Base-by-base conservation (phyloP, 2,888 invertebrate species). In the Uloborus plumipes region DNA sequence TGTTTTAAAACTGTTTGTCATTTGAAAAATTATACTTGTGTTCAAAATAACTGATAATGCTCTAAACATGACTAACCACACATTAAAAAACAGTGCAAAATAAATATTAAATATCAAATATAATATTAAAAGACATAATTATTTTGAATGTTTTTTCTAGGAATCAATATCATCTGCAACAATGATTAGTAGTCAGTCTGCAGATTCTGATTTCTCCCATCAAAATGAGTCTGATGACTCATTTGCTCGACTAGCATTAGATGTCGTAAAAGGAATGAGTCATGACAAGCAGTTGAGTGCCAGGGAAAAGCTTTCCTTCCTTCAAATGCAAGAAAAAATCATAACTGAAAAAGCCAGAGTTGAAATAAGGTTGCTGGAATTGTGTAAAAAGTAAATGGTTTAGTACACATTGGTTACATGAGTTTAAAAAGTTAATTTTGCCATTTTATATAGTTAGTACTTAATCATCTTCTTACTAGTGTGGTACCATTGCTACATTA, bases 231-330 rank as follows among this genome's bases (percentile, higher is more conserved):
- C 84, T 1, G 88, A 88, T 66, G 88, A 89, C 76, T 88, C 88
- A 39, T 89, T 89, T 84, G 88, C 87, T 72, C 87, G 88, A 74
- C 89, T 89, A 84, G 89, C 89, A 9, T 87, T 88, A 31, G 88
- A 88, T 70, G 89, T 89, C 87, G 89, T 89, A 1, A 86, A 87
- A 64, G 88, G 89, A 86, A 89, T 93, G 86, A 92, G 93, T 85
- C 92, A 92, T 87, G 93, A 93, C 86, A 93, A 94, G 88, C 92
- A 92, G 86, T 89, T 91, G 18, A 90, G 93, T 87, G 91, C 92
- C 2, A 92, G 93, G 86, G 92, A 93, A 88, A 90, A 93, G 86
- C 91, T 92, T 84, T 91, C 92, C 62, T 89, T 93, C 59, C 90
- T 94, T 64, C 92, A 92, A 88, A 91, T 93, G 73, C 90, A 93